A percentile compares a stretch with the other conserved stretches of the same genome.
phyloP scores from a whole-genome alignment of 2,888 invertebrate species.

The Dyspetes luteomarginatus region DNA sequence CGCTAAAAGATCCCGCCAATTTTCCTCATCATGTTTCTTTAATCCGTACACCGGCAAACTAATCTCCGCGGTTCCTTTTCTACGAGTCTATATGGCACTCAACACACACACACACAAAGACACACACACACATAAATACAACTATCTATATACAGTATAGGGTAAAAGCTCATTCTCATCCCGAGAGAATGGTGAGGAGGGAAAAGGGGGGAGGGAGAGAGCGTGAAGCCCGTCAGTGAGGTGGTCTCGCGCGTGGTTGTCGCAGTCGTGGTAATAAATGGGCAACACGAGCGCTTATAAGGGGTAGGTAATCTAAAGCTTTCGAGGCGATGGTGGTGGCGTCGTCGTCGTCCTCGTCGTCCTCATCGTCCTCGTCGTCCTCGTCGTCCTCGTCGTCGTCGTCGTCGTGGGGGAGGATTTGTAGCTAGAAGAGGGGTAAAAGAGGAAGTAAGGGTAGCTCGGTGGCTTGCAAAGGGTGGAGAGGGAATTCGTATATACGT shows the following conservation, averaged over 20 bases:
- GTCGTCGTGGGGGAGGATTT: constrained; percentile 17
- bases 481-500: background rate
- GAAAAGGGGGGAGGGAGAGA: constrained; percentile 25
- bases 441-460: constrained; percentile 62
- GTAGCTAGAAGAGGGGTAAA: constrained; percentile 44
- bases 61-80: constrained; percentile 58
- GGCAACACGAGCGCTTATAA: constrained; percentile 83
- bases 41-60: constrained; percentile 65
- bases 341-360: no score
- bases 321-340: constrained; percentile 74
- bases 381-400: background rate
- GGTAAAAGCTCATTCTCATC: constrained; percentile 46
- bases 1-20: constrained; percentile 53
- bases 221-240: constrained; percentile 58
- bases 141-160: background rate
- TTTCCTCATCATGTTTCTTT: constrained; percentile 61
- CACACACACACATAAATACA: constrained; percentile 8
- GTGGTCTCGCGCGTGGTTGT: constrained; percentile 71
- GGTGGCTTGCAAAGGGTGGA: background rate
- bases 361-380: no score
- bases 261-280: constrained; percentile 82
- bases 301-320: constrained; percentile 83
- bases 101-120: background rate
- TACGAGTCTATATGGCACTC: constrained; percentile 17
- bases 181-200: constrained; percentile 43